These are phyloP conservation scores for Alethe castanea DNA, from an alignment of 2,113 vertebrate genomes.

Conservation along the genomic window DNA sequence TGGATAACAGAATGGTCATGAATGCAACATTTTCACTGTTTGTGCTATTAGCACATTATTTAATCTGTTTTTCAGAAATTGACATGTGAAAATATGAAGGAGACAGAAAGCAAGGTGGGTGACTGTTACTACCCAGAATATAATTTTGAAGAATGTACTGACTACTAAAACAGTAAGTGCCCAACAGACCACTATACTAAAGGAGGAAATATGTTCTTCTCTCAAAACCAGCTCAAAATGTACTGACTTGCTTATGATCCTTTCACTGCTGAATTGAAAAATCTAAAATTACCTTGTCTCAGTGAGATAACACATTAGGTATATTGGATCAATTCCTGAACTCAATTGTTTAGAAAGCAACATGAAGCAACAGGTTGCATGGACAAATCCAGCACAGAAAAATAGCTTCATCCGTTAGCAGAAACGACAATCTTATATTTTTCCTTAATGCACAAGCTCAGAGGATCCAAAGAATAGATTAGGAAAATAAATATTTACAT, in stretches of 20 bases:
- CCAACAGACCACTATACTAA: background rate
- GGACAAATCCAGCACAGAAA: background rate
- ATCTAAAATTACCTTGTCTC: background rate
- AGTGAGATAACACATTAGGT: background rate
- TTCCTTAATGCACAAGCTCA: accelerated
- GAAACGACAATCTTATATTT: background rate
- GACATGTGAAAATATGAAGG: background rate
- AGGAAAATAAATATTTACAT: background rate
- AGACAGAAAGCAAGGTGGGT: background rate
- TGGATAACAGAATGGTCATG: background rate
- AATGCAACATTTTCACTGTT: background rate
- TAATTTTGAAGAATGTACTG: background rate
- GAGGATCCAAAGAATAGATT: background rate
- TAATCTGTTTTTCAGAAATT: background rate
- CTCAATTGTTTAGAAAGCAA: background rate
- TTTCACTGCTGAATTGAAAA: background rate
- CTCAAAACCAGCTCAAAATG: background rate
- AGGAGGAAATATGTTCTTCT: background rate
- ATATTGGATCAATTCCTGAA: background rate
- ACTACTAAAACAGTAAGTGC: background rate
- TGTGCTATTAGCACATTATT: background rate
- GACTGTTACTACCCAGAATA: background rate
- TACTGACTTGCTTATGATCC: background rate
- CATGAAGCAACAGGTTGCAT: background rate
- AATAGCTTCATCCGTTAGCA: background rate